Evolutionary conservation across 2,113 vertebrate species (phyloP).

Genomic region (Notarius lentiginosus): DNA sequence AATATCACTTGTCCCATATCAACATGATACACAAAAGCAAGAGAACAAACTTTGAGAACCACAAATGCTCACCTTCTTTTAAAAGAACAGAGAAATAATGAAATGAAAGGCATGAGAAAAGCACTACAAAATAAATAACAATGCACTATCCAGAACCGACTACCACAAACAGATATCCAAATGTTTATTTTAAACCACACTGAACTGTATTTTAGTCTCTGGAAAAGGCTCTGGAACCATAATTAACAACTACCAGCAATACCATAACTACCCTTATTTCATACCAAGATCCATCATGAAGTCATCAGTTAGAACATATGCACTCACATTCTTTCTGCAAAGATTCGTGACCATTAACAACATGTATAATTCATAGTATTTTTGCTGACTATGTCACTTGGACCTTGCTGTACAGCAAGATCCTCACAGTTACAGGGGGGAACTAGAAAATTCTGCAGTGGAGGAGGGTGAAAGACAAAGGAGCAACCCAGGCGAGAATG

Average conservation of each 20-base stretch:
- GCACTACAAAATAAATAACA: background rate
- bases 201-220: background rate
- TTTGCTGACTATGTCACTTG: conserved; percentile 64
- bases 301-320: background rate
- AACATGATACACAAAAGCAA: background rate
- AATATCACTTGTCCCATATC: background rate
- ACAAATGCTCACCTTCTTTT: background rate
- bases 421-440: conserved; percentile 25
- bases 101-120: background rate
- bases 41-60: background rate
- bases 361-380: conserved; percentile 73
- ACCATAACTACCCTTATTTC: background rate
- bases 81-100: background rate
- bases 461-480: background rate
- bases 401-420: conserved; percentile 37
- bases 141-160: background rate
- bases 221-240: background rate
- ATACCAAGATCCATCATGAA: conserved; percentile 21
- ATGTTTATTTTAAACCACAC: background rate
- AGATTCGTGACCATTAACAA: conserved; percentile 66
- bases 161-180: background rate
- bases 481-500: background rate
- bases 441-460: background rate
- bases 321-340: conserved; percentile 15
- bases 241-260: conserved; percentile 1